phyloP scores from a whole-genome alignment of 1,140 invertebrate species.

The Druon quercuslanigerum region DNA sequence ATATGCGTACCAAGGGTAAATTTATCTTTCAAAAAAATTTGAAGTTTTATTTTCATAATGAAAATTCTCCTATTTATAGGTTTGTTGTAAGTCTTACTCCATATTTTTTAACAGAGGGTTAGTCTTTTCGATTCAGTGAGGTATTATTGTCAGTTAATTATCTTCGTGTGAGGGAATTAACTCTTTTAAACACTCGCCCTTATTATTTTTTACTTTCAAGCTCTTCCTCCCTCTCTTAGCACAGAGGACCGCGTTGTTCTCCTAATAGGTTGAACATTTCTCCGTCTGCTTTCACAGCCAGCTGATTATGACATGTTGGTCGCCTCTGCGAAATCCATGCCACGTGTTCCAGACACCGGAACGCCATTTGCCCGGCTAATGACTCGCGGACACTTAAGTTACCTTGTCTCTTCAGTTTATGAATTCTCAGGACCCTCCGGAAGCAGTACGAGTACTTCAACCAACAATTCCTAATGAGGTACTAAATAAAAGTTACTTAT shows the following conservation, averaged over 20 bases:
- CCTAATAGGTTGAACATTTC: conserved; percentile 72
- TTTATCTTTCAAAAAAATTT: no score
- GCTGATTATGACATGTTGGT: conserved; percentile 74
- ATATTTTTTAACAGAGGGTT: no score
- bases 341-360: conserved; percentile 70
- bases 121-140: no score
- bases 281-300: conserved; percentile 72
- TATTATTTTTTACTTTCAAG: neutral
- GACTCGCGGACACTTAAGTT: conserved; percentile 69
- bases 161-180: neutral
- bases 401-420: conserved; percentile 32
- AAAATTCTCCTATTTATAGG: no score
- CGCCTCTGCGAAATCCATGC: conserved; percentile 67
- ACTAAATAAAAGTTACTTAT: neutral
- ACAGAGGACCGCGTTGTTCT: conserved; percentile 70
- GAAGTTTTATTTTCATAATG: no score
- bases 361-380: conserved; percentile 72
- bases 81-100: no score
- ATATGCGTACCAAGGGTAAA: neutral
- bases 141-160: no score
- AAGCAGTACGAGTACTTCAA: neutral
- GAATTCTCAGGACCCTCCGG: neutral
- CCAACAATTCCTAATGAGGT: neutral
- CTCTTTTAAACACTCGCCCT: neutral
- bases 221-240: conserved; percentile 51